Evolutionary conservation across 2,888 invertebrate species (phyloP).

Genomic region (Cyclophora albipunctata): DNA sequence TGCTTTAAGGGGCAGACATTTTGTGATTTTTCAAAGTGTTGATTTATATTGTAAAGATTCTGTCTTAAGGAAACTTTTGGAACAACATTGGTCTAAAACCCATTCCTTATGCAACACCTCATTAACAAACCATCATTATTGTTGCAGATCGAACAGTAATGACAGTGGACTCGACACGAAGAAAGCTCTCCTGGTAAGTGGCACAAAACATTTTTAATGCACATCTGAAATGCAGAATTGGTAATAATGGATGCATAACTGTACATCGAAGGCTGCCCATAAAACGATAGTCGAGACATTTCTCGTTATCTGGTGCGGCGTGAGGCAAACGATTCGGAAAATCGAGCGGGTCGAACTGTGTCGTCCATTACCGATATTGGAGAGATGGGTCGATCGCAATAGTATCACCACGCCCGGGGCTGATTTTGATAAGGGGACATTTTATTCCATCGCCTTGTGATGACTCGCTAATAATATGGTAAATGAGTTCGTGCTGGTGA

Average conservation of each 20-base stretch:
- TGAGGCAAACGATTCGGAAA: slow-evolving; percentile 68
- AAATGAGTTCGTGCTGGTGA: too few species aligned
- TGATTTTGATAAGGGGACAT: neutral
- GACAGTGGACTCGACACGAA: slow-evolving; percentile 31
- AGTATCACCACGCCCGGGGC: slow-evolving; percentile 11
- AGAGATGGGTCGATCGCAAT: slow-evolving; percentile 28
- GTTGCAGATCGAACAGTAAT: slow-evolving; percentile 59
- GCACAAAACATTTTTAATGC: slow-evolving; percentile 2
- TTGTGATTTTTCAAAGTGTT: too few species aligned
- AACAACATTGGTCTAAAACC: too few species aligned
- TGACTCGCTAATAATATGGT: too few species aligned
- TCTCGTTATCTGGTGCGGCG: slow-evolving; percentile 56
- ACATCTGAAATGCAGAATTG: slow-evolving; percentile 3
- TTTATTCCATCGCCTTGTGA: too few species aligned
- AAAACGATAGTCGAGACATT: slow-evolving; percentile 55
- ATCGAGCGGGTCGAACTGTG: slow-evolving; percentile 59
- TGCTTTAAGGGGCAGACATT: too few species aligned
- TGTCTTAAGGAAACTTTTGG: too few species aligned
- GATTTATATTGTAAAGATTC: too few species aligned
- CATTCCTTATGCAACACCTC: slow-evolving; percentile 11
- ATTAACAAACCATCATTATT: slow-evolving; percentile 13
- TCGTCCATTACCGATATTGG: slow-evolving; percentile 70
- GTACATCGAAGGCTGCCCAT: slow-evolving; percentile 28
- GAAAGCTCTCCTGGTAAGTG: slow-evolving; percentile 49
- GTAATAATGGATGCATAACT: neutral